phyloP scores from a whole-genome alignment of 2,888 invertebrate species.

The Lasioglossum marginatum region DNA sequence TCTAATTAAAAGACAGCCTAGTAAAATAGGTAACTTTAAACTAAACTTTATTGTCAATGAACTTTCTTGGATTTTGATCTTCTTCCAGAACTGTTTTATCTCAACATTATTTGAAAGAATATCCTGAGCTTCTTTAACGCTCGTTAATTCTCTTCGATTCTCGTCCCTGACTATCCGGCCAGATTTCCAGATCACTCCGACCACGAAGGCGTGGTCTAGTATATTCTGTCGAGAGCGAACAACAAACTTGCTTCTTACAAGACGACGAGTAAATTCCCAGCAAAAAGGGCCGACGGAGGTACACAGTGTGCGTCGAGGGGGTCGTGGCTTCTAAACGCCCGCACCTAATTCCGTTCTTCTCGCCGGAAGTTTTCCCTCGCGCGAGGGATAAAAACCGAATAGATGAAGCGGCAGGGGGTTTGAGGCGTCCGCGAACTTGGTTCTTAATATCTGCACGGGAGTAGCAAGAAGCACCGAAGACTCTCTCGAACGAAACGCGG shows the following conservation, averaged over 20 bases:
- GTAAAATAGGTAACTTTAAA: too few relatives aligned
- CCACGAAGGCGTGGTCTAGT: not conserved
- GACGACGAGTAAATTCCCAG: not conserved
- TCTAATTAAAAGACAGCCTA: too few relatives aligned
- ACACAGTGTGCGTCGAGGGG: not conserved
- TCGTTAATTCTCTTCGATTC: not conserved
- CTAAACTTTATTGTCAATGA: too few relatives aligned
- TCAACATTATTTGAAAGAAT: not conserved
- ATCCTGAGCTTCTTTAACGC: not conserved
- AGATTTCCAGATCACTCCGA: not conserved
- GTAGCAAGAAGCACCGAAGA: not conserved
- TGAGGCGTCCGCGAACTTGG: slow-evolving; percentile 11
- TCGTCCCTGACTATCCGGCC: not conserved
- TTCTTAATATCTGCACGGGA: not conserved
- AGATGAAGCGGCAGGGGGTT: not conserved
- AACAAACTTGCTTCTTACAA: not conserved
- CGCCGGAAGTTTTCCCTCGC: slow-evolving; percentile 4
- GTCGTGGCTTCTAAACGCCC: slow-evolving; percentile 6
- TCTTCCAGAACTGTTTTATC: too few relatives aligned
- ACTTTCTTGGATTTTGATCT: too few relatives aligned
- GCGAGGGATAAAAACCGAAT: not conserved
- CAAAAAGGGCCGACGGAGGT: not conserved
- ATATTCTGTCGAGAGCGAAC: not conserved
- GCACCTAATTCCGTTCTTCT: not conserved
- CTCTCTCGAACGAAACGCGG: not conserved